These are phyloP conservation scores for Nerophis lumbriciformis DNA, from an alignment of 2,113 vertebrate genomes.

Conservation along the genomic window DNA sequence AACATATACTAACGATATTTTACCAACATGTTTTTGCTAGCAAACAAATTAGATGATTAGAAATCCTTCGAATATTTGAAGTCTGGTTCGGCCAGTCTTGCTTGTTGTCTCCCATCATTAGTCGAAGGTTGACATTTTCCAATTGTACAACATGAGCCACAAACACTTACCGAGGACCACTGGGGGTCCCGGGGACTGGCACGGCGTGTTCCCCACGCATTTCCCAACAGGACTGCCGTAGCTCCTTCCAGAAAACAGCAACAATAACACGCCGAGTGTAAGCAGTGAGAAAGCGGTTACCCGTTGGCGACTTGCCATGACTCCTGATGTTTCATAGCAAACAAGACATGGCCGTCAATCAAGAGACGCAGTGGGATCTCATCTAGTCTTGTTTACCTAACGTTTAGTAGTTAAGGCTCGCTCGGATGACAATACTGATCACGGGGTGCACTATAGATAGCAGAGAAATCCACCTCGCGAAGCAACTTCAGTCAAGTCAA, in stretches of 20 bases:
- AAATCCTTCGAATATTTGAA: too few species aligned
- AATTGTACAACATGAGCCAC: not conserved
- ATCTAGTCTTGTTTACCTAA: not conserved
- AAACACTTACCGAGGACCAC: conserved; percentile 73
- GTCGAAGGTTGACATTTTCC: not conserved
- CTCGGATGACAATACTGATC: conserved; percentile 1
- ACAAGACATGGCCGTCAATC: not conserved
- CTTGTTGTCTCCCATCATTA: not conserved
- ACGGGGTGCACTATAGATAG: conserved; percentile 30
- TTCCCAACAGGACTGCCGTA: conserved; percentile 35
- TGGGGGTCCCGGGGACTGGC: conserved; percentile 52
- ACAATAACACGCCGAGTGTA: conserved; percentile 47
- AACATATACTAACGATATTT: too few species aligned
- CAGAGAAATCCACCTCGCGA: conserved; percentile 11
- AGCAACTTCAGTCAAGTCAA: not conserved
- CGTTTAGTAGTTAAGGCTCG: not conserved
- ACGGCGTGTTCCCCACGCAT: conserved; percentile 34
- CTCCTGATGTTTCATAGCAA: conserved; percentile 52
- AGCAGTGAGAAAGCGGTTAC: conserved; percentile 34
- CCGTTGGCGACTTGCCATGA: conserved; percentile 55
- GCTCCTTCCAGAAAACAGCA: conserved; percentile 34
- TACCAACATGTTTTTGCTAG: too few species aligned
- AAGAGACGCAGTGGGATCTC: not conserved
- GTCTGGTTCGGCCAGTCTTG: too few species aligned
- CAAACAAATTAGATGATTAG: too few species aligned